Evolutionary conservation across 2,113 vertebrate species (phyloP).

Genomic region (Tragelaphus imberbis): DNA sequence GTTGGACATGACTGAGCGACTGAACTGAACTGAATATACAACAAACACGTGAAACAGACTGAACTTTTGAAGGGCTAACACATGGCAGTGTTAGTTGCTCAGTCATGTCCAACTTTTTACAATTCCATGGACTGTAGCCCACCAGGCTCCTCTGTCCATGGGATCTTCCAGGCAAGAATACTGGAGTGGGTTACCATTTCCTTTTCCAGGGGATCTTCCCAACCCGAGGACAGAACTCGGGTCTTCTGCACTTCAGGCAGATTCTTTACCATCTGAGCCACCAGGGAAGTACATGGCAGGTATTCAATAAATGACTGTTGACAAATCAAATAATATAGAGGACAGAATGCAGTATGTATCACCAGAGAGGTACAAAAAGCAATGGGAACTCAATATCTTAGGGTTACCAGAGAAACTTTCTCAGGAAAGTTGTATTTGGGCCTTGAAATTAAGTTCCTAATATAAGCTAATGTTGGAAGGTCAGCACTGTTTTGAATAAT

Average conservation of each 20-base stretch:
- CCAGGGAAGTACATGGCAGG: neutral
- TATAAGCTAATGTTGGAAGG: neutral
- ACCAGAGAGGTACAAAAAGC: neutral
- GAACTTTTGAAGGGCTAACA: neutral
- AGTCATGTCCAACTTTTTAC: neutral
- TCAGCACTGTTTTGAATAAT: neutral
- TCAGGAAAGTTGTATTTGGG: neutral
- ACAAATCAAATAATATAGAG: neutral
- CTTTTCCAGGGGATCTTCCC: neutral
- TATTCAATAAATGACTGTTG: neutral
- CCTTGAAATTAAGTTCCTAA: slow-evolving; percentile 2
- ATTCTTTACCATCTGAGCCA: neutral
- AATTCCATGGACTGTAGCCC: neutral
- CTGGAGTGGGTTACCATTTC: neutral
- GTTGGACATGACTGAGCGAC: neutral
- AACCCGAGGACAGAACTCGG: accelerated
- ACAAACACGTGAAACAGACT: neutral
- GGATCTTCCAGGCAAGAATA: neutral
- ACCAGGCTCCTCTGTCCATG: neutral
- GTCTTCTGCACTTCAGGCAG: neutral
- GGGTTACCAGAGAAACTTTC: neutral
- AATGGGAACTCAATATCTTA: neutral
- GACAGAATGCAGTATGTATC: neutral
- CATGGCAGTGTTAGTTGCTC: neutral
- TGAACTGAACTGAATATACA: neutral